Percentiles rank a stretch among this genome's conserved stretches.
Conservation (phyloP, 2,113 vertebrate species). For the Poicephalus gulielmi region DNA sequence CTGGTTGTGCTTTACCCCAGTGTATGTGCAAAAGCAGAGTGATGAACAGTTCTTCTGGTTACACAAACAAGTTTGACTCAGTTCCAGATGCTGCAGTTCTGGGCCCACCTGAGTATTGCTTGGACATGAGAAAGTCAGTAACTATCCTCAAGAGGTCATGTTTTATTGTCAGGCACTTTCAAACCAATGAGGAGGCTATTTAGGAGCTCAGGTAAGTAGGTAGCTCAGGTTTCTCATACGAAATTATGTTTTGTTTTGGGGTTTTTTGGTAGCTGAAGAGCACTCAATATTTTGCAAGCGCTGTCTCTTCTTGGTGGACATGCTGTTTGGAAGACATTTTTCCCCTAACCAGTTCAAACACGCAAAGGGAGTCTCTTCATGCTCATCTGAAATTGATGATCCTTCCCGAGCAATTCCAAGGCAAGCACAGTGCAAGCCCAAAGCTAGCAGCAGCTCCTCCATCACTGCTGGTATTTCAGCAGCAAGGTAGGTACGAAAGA, state of each 20-base stretch:
- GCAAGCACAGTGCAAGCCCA: not conserved
- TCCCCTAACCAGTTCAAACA: not conserved
- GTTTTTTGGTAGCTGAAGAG: not conserved
- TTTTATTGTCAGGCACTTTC: not conserved
- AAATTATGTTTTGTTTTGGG: not conserved
- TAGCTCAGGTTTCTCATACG: not conserved
- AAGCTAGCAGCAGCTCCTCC: not conserved
- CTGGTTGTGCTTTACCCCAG: not conserved
- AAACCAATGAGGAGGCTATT: not conserved
- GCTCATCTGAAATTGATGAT: not conserved
- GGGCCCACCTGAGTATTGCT: not conserved
- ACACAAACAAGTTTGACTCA: not conserved
- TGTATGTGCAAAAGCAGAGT: fast-evolving
- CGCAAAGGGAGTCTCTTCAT: not conserved
- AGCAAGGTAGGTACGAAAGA: not conserved
- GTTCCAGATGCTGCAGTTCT: not conserved
- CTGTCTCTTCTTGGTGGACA: not conserved
- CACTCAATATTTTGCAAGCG: not conserved
- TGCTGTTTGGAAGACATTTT: not conserved
- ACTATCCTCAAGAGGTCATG: not conserved
- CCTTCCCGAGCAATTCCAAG: not conserved
- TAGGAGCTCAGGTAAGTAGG: not conserved
- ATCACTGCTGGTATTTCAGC: not conserved
- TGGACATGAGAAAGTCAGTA: not conserved
- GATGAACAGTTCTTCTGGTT: not conserved